Evolutionary conservation across 2,797 vertebrate species (phyloP).

Genomic region (Geotrypetes seraphini): DNA sequence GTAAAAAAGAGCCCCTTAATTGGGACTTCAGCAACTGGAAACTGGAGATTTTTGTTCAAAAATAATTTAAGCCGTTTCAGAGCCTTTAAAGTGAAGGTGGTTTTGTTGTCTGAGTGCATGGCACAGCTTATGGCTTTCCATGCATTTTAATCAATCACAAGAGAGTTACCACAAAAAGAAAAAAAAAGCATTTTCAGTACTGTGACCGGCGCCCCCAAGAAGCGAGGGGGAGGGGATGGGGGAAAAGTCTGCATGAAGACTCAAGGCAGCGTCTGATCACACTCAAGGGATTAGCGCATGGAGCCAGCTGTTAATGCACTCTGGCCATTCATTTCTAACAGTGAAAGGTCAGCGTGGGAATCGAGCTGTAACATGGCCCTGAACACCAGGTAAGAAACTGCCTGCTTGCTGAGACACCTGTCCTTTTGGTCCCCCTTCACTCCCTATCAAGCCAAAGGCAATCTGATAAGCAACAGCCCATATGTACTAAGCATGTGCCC

Average conservation of each 20-base stretch:
- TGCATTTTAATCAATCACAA: too few species aligned
- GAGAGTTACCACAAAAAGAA: slow-evolving; percentile 23
- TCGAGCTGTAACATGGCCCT: not conserved
- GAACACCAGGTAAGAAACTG: too few species aligned
- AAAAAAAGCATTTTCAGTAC: slow-evolving; percentile 1
- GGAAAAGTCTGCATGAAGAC: too few species aligned
- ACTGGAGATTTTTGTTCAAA: slow-evolving; percentile 23
- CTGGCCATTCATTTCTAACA: not conserved
- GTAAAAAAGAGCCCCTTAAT: too few species aligned
- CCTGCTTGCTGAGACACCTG: too few species aligned
- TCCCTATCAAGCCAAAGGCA: too few species aligned
- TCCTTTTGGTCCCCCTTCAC: too few species aligned
- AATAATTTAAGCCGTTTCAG: slow-evolving; percentile 31
- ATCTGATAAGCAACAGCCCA: too few species aligned
- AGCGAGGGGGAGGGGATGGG: too few species aligned
- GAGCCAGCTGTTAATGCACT: not conserved
- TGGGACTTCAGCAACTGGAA: slow-evolving; percentile 22
- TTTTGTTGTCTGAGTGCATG: slow-evolving; percentile 33
- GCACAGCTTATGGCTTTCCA: slow-evolving; percentile 13
- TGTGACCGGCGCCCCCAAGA: too few species aligned
- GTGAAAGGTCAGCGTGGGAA: not conserved
- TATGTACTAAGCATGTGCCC: too few species aligned
- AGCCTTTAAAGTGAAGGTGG: slow-evolving; percentile 34
- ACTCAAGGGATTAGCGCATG: not conserved
- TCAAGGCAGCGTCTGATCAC: slow-evolving; percentile 9